Base-by-base conservation (phyloP, 2,797 vertebrate genomes). In the Crocodylus rhombifer region DNA sequence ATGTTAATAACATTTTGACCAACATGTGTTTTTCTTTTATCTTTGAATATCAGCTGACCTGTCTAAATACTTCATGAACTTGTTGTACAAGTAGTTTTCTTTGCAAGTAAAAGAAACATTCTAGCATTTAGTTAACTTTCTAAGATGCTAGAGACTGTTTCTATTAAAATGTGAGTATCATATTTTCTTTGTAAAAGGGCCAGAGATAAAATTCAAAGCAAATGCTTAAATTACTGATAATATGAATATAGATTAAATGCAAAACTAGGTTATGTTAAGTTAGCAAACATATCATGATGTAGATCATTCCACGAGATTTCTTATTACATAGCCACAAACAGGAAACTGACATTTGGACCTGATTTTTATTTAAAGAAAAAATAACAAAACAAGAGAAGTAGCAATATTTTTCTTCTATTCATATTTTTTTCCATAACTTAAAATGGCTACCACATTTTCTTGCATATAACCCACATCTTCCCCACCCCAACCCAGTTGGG, bases 11-110 rank as follows among this genome's bases (percentile, higher is more conserved):
- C 89, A n/a, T 89, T 95, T 92, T 86, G 78, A 93, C 80, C 88
- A 90, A 88, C 89, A 92, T 60, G 88, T 93, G 88, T 96, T 96
- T 97, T 88, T 83, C 84, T 96, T 90, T 76, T 92, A 84, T 86
- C 76, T 33, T 63, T 86, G 89, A 91, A 94, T n/a, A 63, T 42
- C 93, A 79, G 91, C 90, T 94, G 90, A 89, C 91, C 90, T 87
- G 81, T 65, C 78, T 18, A 62, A 74, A 86, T 82, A 51, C 60
- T 73, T 87, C 89, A 83, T 85, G 79, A 86, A 75, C 20, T 82
- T 55, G 60, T 57, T 92, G 36, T 23, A 77, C 16, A 7, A 77
- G 71, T 10, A 61, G 83, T 16, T 33, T 56, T 42, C 16, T 80
- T 94, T 87, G 73, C 56, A 81, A 94, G 87, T 28, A 15, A 30